Conservation (phyloP, 2,797 vertebrate genomes). For the Potorous gilbertii region DNA sequence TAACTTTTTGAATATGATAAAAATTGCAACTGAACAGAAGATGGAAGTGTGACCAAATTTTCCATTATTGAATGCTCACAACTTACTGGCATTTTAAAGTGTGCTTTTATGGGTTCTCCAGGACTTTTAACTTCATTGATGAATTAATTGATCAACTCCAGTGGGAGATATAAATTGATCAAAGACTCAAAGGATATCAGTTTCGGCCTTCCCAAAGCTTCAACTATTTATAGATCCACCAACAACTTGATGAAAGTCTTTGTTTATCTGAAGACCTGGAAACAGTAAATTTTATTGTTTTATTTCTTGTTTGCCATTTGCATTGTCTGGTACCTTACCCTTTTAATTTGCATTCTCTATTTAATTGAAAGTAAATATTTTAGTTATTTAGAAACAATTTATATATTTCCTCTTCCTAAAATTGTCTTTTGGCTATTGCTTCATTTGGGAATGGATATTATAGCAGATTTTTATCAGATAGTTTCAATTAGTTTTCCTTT, state of each 20-base stretch:
- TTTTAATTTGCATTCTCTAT: background rate
- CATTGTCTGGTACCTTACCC: background rate
- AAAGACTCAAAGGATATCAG: background rate
- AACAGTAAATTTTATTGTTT: background rate
- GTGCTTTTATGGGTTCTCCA: background rate
- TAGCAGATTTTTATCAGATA: background rate
- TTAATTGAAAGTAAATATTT: background rate
- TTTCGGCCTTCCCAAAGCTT: background rate
- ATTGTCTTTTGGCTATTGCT: background rate
- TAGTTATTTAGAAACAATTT: background rate
- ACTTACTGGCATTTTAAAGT: background rate
- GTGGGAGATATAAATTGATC: background rate
- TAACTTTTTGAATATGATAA: background rate
- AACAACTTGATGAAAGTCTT: background rate
- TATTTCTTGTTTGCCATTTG: background rate
- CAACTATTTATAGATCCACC: background rate
- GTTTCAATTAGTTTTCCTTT: background rate
- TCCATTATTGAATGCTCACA: background rate
- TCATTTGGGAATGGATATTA: background rate
- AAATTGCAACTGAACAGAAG: slow-evolving; percentile 32
- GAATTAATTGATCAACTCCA: background rate
- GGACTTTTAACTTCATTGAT: background rate
- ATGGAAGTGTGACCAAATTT: slow-evolving; percentile 1
- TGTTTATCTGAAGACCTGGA: background rate
- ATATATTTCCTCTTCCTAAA: background rate